Conservation (phyloP, 2,888 invertebrate species). For the Petrophora chlorosata region DNA sequence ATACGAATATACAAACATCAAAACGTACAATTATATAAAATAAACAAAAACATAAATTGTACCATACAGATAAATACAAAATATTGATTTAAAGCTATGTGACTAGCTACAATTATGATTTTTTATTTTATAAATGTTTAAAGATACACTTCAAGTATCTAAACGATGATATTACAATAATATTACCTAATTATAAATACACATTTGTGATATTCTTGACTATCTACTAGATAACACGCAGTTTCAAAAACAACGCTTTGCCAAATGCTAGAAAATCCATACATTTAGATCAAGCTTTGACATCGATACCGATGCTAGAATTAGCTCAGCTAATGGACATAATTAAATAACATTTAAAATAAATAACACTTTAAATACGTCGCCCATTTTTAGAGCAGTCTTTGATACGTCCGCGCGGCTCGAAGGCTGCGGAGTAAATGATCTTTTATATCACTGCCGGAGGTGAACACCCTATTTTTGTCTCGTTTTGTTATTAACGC, state of each 20-base stretch:
- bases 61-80: conserved; percentile 5
- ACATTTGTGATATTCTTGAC: conserved; percentile 19
- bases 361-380: conserved; percentile 28
- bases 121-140: conserved; percentile 17
- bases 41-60: background rate
- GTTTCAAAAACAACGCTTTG: conserved; percentile 33
- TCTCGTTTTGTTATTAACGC: conserved; percentile 49
- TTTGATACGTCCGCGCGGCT: conserved; percentile 42
- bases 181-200: conserved; percentile 15
- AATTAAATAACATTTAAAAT: conserved; percentile 26
- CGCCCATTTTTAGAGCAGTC: conserved; percentile 24
- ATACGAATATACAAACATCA: conserved; percentile 11
- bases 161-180: conserved; percentile 14
- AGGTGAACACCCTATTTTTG: conserved; percentile 44
- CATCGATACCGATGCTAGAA: conserved; percentile 17
- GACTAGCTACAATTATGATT: conserved; percentile 1
- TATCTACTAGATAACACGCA: conserved; percentile 28
- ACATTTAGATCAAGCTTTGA: conserved; percentile 17
- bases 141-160: conserved; percentile 13
- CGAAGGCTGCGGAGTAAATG: conserved; percentile 37
- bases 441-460: conserved; percentile 50
- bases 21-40: conserved; percentile 10
- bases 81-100: conserved; percentile 9
- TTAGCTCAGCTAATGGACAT: conserved; percentile 38
- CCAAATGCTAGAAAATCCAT: conserved; percentile 16